Conservation (phyloP, 2,888 invertebrate genomes). For the Xestia ashworthii region DNA sequence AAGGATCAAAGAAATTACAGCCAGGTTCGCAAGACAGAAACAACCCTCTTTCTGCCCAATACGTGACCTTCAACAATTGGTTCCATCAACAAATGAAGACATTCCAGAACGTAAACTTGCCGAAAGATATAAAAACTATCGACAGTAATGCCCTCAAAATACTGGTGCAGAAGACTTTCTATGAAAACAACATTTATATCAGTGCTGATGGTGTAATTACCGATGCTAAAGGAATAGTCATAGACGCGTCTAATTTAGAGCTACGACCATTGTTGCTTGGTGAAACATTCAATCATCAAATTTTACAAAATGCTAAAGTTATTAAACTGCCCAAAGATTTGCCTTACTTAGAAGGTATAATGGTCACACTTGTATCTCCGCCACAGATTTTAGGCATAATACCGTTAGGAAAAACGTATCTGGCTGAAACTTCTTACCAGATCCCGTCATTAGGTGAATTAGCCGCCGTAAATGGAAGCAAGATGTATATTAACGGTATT, state of each 20-base stretch:
- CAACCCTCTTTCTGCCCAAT: conserved; percentile 4
- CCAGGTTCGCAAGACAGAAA: not conserved
- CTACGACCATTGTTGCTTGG: conserved; percentile 78
- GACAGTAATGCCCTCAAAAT: conserved; percentile 67
- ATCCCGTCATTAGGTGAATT: not conserved
- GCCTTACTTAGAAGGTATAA: conserved; percentile 75
- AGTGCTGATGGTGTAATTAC: conserved; percentile 67
- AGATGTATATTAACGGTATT: not conserved
- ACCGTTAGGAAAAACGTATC: conserved; percentile 72
- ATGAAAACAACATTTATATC: conserved; percentile 71
- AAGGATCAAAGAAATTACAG: conserved; percentile 6
- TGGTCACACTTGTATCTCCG: conserved; percentile 74
- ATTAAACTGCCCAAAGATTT: conserved; percentile 53
- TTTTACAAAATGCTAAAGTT: conserved; percentile 39
- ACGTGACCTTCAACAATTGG: conserved; percentile 73
- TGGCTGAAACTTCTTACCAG: conserved; percentile 37
- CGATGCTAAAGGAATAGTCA: conserved; percentile 69
- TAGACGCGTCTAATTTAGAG: conserved; percentile 72
- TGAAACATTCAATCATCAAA: conserved; percentile 66
- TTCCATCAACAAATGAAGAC: conserved; percentile 71
- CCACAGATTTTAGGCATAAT: conserved; percentile 77
- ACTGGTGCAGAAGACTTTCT: conserved; percentile 71
- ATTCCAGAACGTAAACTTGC: conserved; percentile 58
- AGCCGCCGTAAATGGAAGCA: conserved; percentile 13
- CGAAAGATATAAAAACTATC: conserved; percentile 55